phyloP scores from a whole-genome alignment of 2,113 vertebrate species.

The Campylomormyrus numenius region DNA sequence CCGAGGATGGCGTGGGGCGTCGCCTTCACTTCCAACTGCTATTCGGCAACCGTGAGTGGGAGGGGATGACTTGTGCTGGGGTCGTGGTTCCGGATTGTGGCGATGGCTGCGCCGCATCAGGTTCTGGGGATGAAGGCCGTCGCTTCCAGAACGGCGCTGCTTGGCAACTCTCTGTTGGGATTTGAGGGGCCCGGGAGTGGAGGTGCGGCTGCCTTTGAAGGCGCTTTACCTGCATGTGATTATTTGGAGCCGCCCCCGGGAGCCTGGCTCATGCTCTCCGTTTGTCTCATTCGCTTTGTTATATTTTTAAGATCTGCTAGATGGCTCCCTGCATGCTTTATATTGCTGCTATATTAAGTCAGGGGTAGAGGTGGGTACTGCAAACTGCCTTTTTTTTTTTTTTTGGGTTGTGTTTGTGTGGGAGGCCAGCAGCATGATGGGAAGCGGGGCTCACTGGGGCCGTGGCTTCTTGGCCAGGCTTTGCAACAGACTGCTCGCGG shows the following conservation, averaged over 20 bases:
- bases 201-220: conserved; percentile 22
- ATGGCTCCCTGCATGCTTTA: not conserved
- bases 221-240: conserved; percentile 31
- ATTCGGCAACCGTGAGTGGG: not conserved
- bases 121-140: not conserved
- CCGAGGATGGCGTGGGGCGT: not conserved
- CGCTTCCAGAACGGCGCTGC: not conserved
- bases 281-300: conserved; percentile 35
- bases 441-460: not conserved
- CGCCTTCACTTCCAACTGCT: not conserved
- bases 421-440: conserved; percentile 5
- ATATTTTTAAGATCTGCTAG: conserved; percentile 31
- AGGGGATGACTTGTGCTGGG: not conserved
- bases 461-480: not conserved
- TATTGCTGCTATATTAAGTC: conserved; percentile 1
- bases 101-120: not conserved
- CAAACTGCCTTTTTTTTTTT: not conserved
- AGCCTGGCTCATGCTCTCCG: conserved; percentile 32
- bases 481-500: not conserved
- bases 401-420: not conserved
- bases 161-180: not conserved
- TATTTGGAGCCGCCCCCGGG: conserved; percentile 37
- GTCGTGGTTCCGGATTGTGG: not conserved
- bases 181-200: not conserved
- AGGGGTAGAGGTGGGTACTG: not conserved